A percentile compares a stretch with the other conserved stretches of the same genome.
These are phyloP conservation scores for Pantherophis guttatus DNA, from an alignment of 2,113 vertebrate species.

Conservation along the genomic window DNA sequence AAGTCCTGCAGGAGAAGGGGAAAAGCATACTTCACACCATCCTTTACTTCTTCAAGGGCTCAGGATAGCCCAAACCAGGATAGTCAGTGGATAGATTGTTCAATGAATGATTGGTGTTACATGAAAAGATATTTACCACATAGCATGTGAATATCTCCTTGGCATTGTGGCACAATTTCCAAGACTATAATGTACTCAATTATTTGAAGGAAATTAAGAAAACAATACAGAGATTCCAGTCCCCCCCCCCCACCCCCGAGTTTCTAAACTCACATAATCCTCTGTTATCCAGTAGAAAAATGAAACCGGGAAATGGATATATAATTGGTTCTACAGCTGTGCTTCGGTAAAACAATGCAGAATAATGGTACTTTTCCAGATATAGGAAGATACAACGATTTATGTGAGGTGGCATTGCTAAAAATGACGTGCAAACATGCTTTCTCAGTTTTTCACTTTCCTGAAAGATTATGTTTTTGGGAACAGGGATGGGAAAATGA, in stretches of 20 bases:
- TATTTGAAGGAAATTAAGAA: neutral
- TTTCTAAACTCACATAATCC: neutral
- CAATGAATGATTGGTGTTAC: neutral
- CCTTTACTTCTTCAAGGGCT: neutral
- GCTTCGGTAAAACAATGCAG: neutral
- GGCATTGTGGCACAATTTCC: neutral
- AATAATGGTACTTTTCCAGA: neutral
- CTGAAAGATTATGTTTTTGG: neutral
- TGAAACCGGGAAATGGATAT: neutral
- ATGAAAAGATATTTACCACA: neutral
- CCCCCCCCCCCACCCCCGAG: neutral
- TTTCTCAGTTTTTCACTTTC: neutral
- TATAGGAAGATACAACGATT: neutral
- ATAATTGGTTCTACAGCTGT: neutral
- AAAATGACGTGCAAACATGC: neutral
- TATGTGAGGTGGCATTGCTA: neutral
- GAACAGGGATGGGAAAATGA: neutral
- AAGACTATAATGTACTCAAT: neutral
- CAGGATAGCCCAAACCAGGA: neutral
- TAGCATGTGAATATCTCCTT: neutral
- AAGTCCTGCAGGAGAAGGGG: slow-evolving; percentile 70
- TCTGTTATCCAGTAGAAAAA: neutral
- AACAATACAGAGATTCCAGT: neutral
- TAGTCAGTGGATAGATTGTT: neutral
- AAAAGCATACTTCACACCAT: slow-evolving; percentile 34